Conservation (phyloP, 2,797 vertebrate species). For the Cossypha caffra region DNA sequence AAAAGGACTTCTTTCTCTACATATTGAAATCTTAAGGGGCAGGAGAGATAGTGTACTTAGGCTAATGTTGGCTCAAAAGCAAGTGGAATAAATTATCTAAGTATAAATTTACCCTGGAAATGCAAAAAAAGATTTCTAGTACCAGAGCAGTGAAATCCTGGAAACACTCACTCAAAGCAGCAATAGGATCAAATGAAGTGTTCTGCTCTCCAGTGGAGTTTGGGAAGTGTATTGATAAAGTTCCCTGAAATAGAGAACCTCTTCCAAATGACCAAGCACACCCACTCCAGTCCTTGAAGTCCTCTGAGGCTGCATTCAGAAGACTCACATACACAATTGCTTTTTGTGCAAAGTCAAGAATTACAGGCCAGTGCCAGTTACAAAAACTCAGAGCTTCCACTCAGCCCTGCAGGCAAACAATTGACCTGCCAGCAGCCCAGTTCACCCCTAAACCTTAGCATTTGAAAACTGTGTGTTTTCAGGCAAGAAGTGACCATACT, state of each 20-base stretch:
- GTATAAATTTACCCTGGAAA: neutral
- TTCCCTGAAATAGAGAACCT: neutral
- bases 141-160: neutral
- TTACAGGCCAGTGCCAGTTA: neutral
- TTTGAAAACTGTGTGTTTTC: neutral
- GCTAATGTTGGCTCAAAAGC: neutral
- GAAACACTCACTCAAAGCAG: neutral
- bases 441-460: neutral
- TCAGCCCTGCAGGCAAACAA: neutral
- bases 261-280: neutral
- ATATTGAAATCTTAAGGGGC: neutral
- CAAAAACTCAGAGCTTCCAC: neutral
- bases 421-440: neutral
- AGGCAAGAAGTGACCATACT: neutral
- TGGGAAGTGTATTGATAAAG: neutral
- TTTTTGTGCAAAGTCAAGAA: neutral
- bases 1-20: neutral
- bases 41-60: neutral
- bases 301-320: neutral
- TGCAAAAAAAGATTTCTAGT: neutral
- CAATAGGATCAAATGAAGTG: neutral
- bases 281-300: neutral
- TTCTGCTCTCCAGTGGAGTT: neutral
- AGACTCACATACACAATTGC: rapidly evolving
- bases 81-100: neutral